Base-by-base conservation (phyloP, 2,888 invertebrate genomes). In the Eristalinus aeneus region DNA sequence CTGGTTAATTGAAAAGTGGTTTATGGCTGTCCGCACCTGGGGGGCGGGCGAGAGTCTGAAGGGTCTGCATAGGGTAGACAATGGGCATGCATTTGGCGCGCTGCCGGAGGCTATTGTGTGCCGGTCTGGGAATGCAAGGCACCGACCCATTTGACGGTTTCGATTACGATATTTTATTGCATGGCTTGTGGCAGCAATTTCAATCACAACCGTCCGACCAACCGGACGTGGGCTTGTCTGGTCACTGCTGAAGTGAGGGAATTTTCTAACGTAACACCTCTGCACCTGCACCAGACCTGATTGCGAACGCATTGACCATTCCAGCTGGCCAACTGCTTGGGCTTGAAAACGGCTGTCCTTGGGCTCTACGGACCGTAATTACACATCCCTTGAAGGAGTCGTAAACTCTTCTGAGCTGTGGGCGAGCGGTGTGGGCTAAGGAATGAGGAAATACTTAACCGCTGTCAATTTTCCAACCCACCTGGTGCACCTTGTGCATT, bases 1-100 rank as follows among this genome's bases (percentile, higher is more conserved):
- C 72, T 56, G 72, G 76, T 81, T 81, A 85, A 81, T 85, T 80
- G 81, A 72, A 85, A 81, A 81, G 68, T 85, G 75, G 63, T 81
- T 85, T 73, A 81, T 81, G 81, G 36, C 39, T 69, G 69, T 77
- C 69, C 56, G 27, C 69, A 69, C 77, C 16, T 12, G 32, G 12
- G 9, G 16, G 56, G 16, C 5, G 2, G 5, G 34, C 23, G 9
- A 2, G 56, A 56, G 23, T 22, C 56, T 23, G 56, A 27, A 27
- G 22, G 56, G 23, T 23, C 56, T 16, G 16, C 46, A 46, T n/a
- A 16, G 46, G 56, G 23, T 11, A 56, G 56, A 56, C 56, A 56
- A 56, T 56, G 56, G 56, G 56, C 23, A 23, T 22, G 22, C 22
- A 12, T 56, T 46, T 56, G 56, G 23, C 23, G 22, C 23, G 8